Base-by-base conservation (phyloP, 2,113 vertebrate species). In the Dipodomys merriami region DNA sequence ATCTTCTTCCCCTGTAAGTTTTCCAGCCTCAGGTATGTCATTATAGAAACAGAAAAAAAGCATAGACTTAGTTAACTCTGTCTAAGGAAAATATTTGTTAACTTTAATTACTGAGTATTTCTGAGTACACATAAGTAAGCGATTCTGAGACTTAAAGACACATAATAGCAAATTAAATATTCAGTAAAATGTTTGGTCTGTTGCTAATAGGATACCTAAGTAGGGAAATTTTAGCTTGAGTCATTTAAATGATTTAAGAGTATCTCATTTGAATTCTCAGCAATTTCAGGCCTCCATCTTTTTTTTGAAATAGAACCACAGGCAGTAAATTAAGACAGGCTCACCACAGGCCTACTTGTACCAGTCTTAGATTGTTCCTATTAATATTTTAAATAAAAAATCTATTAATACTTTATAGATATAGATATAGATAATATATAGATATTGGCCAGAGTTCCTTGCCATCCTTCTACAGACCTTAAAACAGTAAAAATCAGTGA, bases 221-320 rank as follows among this genome's bases (percentile, higher is more conserved):
- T 39, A 73, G 35, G 33, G 6, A 83, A 85, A 86, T 23, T 92
- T 94, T 92, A 93, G 46, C 62, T 11, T 44, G 68, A 60, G 30
- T 86, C 62, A 69, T 92, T 92, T 11, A 84, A 90, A 94, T 25
- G 76, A 78, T 83, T 73, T 91, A 91, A 94, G 84, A 95, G 71
- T 49, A 90, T 20, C 23, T 87, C 53, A 87, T 39, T 74, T 82
- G 18, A 79, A 81, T 83, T 85, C 0, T 62, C 22, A 71, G 67
- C 22, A 88, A 77, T 82, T 93, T 91, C 85, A 95, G 93, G 19
- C 22, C 46, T 77, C 16, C 12, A 29, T 86, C 7, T 39, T 39
- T 39, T 57, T 86, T 94, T 68, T 12, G 30, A 95, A 95, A 92
- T 23, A 88, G 73, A 93, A 90, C 6, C 53, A 91, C 4, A 83